A percentile compares a stretch with the other conserved stretches of the same genome.
These are phyloP conservation scores for Merodon equestris DNA, from an alignment of 2,888 invertebrate genomes.

Conservation along the genomic window DNA sequence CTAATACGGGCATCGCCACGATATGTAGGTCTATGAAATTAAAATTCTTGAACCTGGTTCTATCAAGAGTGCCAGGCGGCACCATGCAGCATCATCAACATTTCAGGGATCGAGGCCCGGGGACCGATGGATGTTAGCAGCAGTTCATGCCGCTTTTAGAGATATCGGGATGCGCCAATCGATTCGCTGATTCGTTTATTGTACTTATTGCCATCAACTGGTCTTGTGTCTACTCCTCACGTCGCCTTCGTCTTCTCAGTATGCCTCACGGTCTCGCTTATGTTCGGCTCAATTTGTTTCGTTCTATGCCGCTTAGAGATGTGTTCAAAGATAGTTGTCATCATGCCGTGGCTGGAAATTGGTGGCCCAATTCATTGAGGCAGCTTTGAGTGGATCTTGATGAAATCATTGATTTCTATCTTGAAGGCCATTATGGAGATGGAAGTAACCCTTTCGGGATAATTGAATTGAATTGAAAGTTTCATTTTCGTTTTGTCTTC, in stretches of 20 bases:
- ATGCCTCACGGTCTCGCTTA: not conserved
- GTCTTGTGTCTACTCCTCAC: too few species aligned
- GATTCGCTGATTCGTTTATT: constrained; percentile 8
- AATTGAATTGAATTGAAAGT: constrained; percentile 19
- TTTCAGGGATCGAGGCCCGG: not conserved
- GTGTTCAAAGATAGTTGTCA: constrained; percentile 23
- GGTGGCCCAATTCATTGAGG: constrained; percentile 53
- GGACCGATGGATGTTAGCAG: constrained; percentile 8
- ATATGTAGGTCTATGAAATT: constrained; percentile 56
- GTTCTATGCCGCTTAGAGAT: too few species aligned
- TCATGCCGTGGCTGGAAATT: constrained; percentile 31
- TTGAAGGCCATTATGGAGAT: not conserved
- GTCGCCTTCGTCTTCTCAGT: not conserved
- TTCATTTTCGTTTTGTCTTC: not conserved
- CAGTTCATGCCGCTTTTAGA: constrained; percentile 44
- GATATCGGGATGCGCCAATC: constrained; percentile 64
- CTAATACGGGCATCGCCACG: constrained; percentile 53
- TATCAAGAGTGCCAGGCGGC: too few species aligned
- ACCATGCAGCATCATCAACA: not conserved
- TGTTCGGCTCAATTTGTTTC: constrained; percentile 45
- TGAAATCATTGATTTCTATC: constrained; percentile 26
- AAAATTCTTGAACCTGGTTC: constrained; percentile 43
- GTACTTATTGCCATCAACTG: too few species aligned
- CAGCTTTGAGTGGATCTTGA: constrained; percentile 38
- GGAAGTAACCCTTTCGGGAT: constrained; percentile 1